Evolutionary conservation across 2,888 invertebrate genomes (phyloP).

Genomic region (Amphipyra tragopoginis): DNA sequence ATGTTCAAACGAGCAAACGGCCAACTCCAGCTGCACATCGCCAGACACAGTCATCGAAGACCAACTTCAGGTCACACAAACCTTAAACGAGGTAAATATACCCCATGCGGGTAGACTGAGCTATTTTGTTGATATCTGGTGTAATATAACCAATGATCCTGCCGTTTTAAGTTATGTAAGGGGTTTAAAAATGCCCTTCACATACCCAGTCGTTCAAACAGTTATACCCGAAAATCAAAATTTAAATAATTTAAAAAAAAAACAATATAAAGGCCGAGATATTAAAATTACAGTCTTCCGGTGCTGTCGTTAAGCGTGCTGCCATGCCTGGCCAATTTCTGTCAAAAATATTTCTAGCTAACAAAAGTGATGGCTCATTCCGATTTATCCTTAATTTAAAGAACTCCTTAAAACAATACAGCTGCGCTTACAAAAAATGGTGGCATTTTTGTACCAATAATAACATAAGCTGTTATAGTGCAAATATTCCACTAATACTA

Average conservation of each 20-base stretch:
- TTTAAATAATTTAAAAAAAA: not conserved
- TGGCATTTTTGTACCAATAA: no score
- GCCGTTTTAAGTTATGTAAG: not conserved
- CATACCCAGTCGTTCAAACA: conserved; percentile 1
- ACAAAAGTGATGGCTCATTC: conserved; percentile 37
- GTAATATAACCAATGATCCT: conserved; percentile 7
- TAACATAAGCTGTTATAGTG: no score
- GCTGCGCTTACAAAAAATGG: no score
- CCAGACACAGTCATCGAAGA: conserved; percentile 1
- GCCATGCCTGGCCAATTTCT: conserved; percentile 21
- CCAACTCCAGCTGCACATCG: conserved; percentile 2
- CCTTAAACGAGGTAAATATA: conserved; percentile 4
- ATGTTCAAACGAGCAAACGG: conserved; percentile 5
- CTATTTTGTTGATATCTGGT: conserved; percentile 1
- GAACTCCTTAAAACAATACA: no score
- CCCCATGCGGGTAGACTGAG: conserved; percentile 6
- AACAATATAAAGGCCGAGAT: conserved; percentile 1
- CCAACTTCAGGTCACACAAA: conserved; percentile 4
- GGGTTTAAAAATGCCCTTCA: conserved; percentile 8
- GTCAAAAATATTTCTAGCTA: conserved; percentile 27
- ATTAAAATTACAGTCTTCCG: conserved; percentile 6
- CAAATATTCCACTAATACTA: no score
- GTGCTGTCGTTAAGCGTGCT: not conserved
- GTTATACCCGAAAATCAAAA: not conserved
- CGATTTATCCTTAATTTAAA: no score